Conservation (phyloP, 2,113 vertebrate species). For the Dipodomys ordii region DNA sequence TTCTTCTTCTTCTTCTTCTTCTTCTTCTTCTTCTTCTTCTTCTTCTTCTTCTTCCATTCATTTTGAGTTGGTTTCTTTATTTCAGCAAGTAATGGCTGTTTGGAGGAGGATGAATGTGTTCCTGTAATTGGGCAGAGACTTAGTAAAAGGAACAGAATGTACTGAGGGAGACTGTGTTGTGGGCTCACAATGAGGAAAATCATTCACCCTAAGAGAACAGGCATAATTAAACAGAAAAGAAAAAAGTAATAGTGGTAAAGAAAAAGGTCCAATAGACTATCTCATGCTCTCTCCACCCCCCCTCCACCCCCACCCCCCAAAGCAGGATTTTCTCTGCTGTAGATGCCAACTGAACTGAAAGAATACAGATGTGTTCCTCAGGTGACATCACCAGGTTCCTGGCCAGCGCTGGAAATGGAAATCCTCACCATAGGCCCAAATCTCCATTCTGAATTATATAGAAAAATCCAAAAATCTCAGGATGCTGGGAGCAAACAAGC, state of each 20-base stretch:
- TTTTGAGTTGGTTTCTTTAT: conserved; percentile 23
- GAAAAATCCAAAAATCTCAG: conserved; percentile 79
- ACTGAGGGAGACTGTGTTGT: conserved; percentile 49
- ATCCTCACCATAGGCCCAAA: conserved; percentile 62
- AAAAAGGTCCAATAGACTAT: conserved; percentile 29
- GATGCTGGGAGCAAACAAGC: conserved; percentile 84
- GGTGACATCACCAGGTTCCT: neutral
- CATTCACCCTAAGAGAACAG: conserved; percentile 64
- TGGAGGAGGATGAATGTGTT: conserved; percentile 42
- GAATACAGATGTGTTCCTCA: conserved; percentile 12
- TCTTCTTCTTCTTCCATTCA: too few relatives aligned
- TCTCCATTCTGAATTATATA: conserved; percentile 79
- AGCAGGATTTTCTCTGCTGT: neutral
- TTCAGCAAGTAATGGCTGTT: conserved; percentile 52
- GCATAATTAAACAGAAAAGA: conserved; percentile 59
- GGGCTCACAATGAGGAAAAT: conserved; percentile 78
- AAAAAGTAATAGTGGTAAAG: conserved; percentile 3
- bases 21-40: too few relatives aligned
- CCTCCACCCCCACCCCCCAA: too few relatives aligned
- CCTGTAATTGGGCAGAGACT: conserved; percentile 60
- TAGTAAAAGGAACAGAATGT: conserved; percentile 73
- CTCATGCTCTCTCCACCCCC: neutral
- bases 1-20: too few relatives aligned
- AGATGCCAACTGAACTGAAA: neutral
- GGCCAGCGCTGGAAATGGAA: conserved; percentile 71